These are phyloP conservation scores for Sarcophaga variegata DNA, from an alignment of 2,888 invertebrate genomes.

Conservation along the genomic window DNA sequence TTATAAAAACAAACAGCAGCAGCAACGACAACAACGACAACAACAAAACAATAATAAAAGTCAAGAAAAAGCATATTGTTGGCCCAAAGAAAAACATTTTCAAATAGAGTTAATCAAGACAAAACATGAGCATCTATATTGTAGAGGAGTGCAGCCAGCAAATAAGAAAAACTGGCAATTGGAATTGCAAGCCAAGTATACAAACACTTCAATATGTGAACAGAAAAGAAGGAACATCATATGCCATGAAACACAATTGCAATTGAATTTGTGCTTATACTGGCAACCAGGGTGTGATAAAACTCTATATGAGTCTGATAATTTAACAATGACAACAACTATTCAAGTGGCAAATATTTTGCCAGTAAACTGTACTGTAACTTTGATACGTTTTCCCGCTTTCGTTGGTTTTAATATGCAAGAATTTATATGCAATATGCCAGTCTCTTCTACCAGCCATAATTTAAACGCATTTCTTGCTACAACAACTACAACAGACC, in stretches of 20 bases:
- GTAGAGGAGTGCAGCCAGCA: not conserved
- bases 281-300: conserved; percentile 58
- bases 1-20: conserved; percentile 46
- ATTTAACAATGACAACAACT: conserved; percentile 49
- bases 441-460: conserved; percentile 17
- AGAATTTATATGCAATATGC: conserved; percentile 34
- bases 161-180: conserved; percentile 7
- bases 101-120: conserved; percentile 60
- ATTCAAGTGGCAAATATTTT: conserved; percentile 53
- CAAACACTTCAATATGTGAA: conserved; percentile 15
- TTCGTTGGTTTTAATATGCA: not conserved
- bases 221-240: conserved; percentile 24
- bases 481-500: not conserved
- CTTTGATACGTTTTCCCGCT: not conserved
- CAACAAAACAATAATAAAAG: not conserved
- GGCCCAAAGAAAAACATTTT: conserved; percentile 62
- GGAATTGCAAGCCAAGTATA: not conserved
- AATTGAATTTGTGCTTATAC: conserved; percentile 26
- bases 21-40: conserved; percentile 13
- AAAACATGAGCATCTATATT: conserved; percentile 28
- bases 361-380: conserved; percentile 17
- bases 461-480: conserved; percentile 46
- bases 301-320: conserved; percentile 35
- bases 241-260: conserved; percentile 2
- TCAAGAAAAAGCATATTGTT: conserved; percentile 36